These are phyloP conservation scores for Marcusenius ussheri DNA, from an alignment of 2,113 vertebrate species.

Conservation along the genomic window DNA sequence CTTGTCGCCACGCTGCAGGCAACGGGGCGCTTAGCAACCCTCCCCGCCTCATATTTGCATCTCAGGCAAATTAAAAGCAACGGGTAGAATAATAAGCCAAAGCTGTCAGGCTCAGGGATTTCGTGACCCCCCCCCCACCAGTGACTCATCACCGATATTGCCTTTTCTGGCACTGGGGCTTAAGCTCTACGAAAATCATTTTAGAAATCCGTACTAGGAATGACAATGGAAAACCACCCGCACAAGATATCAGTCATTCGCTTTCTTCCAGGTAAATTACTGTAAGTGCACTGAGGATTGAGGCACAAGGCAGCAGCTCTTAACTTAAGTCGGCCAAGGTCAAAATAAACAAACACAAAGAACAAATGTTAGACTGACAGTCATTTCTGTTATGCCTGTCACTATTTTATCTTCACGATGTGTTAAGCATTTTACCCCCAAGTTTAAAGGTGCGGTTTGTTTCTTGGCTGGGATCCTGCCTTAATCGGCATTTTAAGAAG, in stretches of 20 bases:
- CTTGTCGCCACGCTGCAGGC: neutral
- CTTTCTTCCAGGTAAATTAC: neutral
- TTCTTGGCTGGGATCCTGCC: neutral
- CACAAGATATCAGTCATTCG: neutral
- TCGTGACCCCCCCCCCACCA: conserved; percentile 19
- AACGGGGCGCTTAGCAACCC: neutral
- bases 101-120: conserved; percentile 22
- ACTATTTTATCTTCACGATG: neutral
- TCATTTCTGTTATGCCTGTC: neutral
- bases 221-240: conserved; percentile 4
- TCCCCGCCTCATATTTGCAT: conserved; percentile 29
- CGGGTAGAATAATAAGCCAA: conserved; percentile 32
- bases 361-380: neutral
- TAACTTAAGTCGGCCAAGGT: neutral
- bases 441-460: neutral
- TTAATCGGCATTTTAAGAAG: neutral
- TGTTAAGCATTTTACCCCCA: neutral
- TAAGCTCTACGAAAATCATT: conserved; percentile 11
- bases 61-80: conserved; percentile 38
- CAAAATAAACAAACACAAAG: neutral
- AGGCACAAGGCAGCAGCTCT: neutral
- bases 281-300: neutral
- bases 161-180: conserved; percentile 26
- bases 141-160: conserved; percentile 39
- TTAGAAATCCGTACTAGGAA: conserved; percentile 14